These are phyloP conservation scores for Tineola bisselliella DNA, from an alignment of 2,888 invertebrate genomes.

Conservation along the genomic window DNA sequence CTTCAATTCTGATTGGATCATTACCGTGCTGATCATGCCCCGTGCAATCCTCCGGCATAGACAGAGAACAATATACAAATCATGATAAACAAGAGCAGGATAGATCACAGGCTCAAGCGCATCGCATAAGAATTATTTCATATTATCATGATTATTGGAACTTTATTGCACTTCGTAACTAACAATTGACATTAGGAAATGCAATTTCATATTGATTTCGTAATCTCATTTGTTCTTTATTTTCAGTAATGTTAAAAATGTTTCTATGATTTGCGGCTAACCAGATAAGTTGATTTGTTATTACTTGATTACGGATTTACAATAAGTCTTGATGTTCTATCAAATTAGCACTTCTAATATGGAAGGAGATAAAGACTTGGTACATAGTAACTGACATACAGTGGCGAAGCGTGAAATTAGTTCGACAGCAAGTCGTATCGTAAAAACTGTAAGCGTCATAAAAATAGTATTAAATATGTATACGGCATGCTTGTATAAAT, in stretches of 20 bases:
- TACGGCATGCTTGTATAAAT: too few relatives aligned
- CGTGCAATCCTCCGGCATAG: slow-evolving; percentile 56
- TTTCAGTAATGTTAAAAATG: slow-evolving; percentile 64
- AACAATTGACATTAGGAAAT: slow-evolving; percentile 69
- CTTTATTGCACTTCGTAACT: slow-evolving; percentile 69
- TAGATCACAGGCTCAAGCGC: slow-evolving; percentile 32
- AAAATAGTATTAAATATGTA: too few relatives aligned
- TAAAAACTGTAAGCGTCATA: too few relatives aligned
- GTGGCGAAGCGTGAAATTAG: too few relatives aligned
- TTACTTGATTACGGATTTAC: slow-evolving; percentile 43
- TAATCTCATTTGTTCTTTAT: slow-evolving; percentile 59
- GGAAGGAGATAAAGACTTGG: too few relatives aligned
- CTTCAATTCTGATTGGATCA: slow-evolving; percentile 69
- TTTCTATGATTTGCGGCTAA: slow-evolving; percentile 67
- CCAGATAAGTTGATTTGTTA: slow-evolving; percentile 47
- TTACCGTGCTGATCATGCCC: slow-evolving; percentile 69
- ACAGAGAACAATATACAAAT: slow-evolving; percentile 34
- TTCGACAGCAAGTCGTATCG: too few relatives aligned
- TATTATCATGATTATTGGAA: slow-evolving; percentile 69
- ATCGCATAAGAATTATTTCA: slow-evolving; percentile 63
- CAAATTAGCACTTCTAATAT: not conserved
- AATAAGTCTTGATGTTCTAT: not conserved
- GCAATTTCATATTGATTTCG: slow-evolving; percentile 68
- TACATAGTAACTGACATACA: too few relatives aligned
- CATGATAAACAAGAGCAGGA: slow-evolving; percentile 28